Evolutionary conservation across 2,888 invertebrate genomes (phyloP), one percentile per base, ranked within the genome.

Genomic region (Ichneumoninae sp.): DNA sequence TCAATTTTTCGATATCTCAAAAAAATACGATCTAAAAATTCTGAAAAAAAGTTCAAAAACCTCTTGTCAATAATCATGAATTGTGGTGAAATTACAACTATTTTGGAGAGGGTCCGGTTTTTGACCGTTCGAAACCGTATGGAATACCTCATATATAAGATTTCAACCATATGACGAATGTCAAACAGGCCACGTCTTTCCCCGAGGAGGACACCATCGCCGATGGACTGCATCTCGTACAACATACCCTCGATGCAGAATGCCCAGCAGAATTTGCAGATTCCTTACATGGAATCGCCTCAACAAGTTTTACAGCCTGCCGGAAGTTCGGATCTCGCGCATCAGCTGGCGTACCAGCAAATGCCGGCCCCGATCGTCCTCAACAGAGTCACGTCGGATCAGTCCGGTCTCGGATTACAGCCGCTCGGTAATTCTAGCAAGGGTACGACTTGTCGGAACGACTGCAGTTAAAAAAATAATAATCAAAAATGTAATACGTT

Each of bases 161-260:
- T 44, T 13, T 44, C 16, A 13, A 44, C 16, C 44, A 5, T 1
- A 44, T 44, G 1, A 44, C 13, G 13, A 44, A 44, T 44, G 13
- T 44, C 22, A 22, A 44, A 10, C 75, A 92, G 92, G 65, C 87
- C 89, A 33, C 87, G 89, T 44, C 40, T 88, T 40, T 91, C 90
- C n/a, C 90, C 92, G 26, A 85, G 88, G 19, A 88, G 91, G 8
- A 90, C 91, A 33, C 89, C 89, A 19, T 92, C 92, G 1, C 93
- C 91, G 3, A 89, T 91, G 88, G 90, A 89, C 13, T 89, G 88
- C 70, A 82, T 79, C 26, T 52, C 88, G 3, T 92, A 89, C 81
- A 90, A 87, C 33, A 78, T 88, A 77, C 68, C 87, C 26, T 82
- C 89, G 44, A 66, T 87, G 47, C 91, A 80, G 13, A 74, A 90